Percentiles rank a stretch among this genome's conserved stretches.
These are phyloP conservation scores for Xenopus petersii DNA, from an alignment of 2,797 vertebrate species.

Conservation along the genomic window DNA sequence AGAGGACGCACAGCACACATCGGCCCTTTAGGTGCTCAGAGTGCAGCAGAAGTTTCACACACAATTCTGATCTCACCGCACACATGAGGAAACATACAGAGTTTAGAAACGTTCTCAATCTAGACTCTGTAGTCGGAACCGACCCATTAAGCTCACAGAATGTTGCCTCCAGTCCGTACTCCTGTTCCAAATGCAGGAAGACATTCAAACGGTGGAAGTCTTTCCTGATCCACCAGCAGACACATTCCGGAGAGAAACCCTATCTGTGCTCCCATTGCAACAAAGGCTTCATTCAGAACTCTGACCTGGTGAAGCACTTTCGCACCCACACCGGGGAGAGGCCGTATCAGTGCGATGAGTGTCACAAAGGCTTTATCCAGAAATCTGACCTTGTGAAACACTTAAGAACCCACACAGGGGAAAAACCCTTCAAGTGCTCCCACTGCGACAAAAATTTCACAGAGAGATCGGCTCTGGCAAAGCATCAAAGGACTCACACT, in stretches of 20 bases:
- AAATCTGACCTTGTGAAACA: constrained; percentile 5
- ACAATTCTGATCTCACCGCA: background rate
- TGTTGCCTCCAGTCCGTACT: background rate
- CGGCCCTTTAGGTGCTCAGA: background rate
- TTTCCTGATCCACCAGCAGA: background rate
- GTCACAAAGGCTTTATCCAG: constrained; percentile 3
- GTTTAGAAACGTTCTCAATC: background rate
- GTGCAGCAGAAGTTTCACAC: background rate
- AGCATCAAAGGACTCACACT: constrained; percentile 1
- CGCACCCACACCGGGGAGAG: constrained; percentile 5
- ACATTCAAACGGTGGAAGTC: background rate
- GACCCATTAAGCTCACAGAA: background rate
- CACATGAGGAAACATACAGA: background rate
- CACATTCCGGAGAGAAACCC: background rate
- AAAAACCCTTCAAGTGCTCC: background rate
- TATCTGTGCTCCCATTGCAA: background rate
- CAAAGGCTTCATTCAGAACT: background rate
- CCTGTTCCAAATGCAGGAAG: background rate
- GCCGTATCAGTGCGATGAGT: constrained; percentile 1
- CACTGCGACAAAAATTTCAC: background rate
- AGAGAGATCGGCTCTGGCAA: background rate
- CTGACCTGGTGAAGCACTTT: background rate
- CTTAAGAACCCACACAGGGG: background rate
- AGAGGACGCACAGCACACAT: constrained; percentile 15
- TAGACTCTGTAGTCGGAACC: background rate